A percentile compares a stretch with the other conserved stretches of the same genome.
Conservation (phyloP, 1,140 invertebrate species). For the Zaprionus capensis region DNA sequence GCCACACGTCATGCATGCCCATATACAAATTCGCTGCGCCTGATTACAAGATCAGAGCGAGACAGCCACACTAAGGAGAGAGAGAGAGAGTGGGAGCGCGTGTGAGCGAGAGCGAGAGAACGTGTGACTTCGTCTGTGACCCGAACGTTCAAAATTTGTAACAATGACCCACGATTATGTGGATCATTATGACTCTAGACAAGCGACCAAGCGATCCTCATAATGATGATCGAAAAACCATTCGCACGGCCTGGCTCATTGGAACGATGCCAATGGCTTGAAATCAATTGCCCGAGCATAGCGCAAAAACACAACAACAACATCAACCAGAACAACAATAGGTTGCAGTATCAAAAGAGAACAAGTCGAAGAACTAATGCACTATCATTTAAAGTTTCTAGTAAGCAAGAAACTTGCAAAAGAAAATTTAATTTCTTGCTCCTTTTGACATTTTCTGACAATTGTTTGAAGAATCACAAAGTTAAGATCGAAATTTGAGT, state of each 20-base stretch:
- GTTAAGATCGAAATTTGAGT: too few species aligned
- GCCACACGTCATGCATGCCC: slow-evolving; percentile 81
- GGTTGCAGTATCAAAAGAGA: background rate
- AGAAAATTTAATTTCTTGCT: too few species aligned
- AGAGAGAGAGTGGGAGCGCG: background rate
- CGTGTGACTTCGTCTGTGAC: slow-evolving; percentile 76
- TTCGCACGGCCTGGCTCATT: slow-evolving; percentile 77
- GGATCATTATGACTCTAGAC: slow-evolving; percentile 18
- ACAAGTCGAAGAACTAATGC: background rate
- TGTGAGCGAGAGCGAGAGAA: slow-evolving; percentile 11
- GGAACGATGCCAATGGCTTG: slow-evolving; percentile 77
- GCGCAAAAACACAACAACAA: slow-evolving; percentile 36
- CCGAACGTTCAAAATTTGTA: slow-evolving; percentile 83
- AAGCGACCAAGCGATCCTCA: slow-evolving; percentile 14
- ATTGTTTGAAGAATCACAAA: too few species aligned
- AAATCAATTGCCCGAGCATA: slow-evolving; percentile 78
- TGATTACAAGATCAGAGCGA: slow-evolving; percentile 71
- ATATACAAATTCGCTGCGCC: slow-evolving; percentile 81
- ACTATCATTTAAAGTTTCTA: background rate
- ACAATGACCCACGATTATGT: slow-evolving; percentile 64
- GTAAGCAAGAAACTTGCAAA: too few species aligned
- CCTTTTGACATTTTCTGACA: too few species aligned
- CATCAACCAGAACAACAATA: background rate
- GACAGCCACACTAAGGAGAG: background rate
- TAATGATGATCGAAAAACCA: slow-evolving; percentile 67